Conservation (phyloP, 2,797 vertebrate species). For the Neosilurus hyrtlii region DNA sequence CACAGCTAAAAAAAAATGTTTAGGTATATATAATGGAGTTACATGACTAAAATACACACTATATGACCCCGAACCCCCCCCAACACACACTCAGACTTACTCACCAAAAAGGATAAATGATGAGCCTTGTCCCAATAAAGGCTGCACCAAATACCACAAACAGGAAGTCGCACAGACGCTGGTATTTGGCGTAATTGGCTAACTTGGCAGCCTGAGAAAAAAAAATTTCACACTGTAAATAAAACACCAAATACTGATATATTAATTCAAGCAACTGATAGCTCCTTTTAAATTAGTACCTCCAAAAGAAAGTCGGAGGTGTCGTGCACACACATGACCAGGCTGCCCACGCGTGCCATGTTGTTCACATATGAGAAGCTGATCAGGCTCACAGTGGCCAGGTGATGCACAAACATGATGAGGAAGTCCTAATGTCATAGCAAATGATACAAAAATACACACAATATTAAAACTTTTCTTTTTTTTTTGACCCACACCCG, state of each 20-base stretch:
- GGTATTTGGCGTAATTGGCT: slow-evolving; percentile 94
- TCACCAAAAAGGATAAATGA: slow-evolving; percentile 94
- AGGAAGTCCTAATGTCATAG: slow-evolving; percentile 82
- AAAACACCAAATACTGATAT: background rate
- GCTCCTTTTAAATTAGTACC: slow-evolving; percentile 63
- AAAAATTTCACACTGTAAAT: slow-evolving; percentile 36
- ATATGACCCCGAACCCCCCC: no score
- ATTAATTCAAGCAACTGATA: background rate
- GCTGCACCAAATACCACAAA: slow-evolving; percentile 86
- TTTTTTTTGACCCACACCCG: no score
- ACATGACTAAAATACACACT: no score
- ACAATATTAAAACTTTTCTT: background rate
- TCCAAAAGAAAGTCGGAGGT: slow-evolving; percentile 89
- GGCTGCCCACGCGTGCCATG: slow-evolving; percentile 87
- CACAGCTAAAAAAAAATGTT: no score
- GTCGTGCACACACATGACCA: slow-evolving; percentile 91
- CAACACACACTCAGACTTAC: slow-evolving; percentile 46
- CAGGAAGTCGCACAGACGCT: slow-evolving; percentile 86
- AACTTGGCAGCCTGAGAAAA: slow-evolving; percentile 86
- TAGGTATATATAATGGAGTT: no score
- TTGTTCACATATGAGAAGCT: slow-evolving; percentile 92
- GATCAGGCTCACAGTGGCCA: slow-evolving; percentile 86
- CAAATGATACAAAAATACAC: background rate
- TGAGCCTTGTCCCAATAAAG: slow-evolving; percentile 89
- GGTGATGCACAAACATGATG: slow-evolving; percentile 94